Conservation (phyloP, 2,113 vertebrate genomes). For the Dendrocopos noguchii region DNA sequence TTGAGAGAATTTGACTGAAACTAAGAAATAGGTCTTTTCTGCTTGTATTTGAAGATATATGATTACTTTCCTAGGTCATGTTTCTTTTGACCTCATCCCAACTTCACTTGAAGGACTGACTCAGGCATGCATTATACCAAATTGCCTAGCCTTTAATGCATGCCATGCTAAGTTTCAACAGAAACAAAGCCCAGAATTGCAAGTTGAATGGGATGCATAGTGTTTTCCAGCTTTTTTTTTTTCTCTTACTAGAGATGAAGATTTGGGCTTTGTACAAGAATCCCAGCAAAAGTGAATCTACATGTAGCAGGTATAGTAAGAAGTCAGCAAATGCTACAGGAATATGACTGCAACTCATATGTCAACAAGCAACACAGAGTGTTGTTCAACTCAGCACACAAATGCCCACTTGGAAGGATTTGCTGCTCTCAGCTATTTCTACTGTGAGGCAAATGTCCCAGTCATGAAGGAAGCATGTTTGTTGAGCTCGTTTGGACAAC, state of each 20-base stretch:
- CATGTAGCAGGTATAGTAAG: neutral
- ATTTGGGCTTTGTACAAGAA: neutral
- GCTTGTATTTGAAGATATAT: fast-evolving
- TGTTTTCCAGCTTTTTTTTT: neutral
- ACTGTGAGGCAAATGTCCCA: neutral
- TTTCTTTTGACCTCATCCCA: neutral
- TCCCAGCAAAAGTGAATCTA: neutral
- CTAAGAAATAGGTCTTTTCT: neutral
- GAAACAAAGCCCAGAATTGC: neutral
- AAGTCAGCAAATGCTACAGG: neutral
- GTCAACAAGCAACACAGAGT: neutral
- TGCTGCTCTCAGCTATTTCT: neutral
- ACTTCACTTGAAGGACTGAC: neutral
- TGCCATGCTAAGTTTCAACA: neutral
- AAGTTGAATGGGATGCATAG: neutral
- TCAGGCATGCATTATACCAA: neutral
- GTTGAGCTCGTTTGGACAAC: neutral
- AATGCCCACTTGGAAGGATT: neutral
- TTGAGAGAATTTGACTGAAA: neutral
- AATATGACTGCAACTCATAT: neutral
- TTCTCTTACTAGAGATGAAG: neutral
- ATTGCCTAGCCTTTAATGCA: neutral
- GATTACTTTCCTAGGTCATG: neutral
- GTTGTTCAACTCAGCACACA: neutral
- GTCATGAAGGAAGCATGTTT: neutral